Evolutionary conservation across 2,797 vertebrate genomes (phyloP).

Genomic region (Eleutherodactylus coqui): DNA sequence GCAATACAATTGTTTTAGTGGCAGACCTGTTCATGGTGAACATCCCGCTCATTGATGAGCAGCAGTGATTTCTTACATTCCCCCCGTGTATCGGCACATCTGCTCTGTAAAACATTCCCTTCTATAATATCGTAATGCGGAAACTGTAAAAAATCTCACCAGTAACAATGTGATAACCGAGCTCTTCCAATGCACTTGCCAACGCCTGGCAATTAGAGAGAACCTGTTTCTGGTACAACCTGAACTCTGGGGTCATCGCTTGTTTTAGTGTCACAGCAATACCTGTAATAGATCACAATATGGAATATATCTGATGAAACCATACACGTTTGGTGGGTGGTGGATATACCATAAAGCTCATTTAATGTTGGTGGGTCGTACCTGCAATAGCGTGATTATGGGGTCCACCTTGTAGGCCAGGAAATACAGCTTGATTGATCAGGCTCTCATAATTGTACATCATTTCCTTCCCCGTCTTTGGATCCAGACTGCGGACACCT

Average conservation of each 20-base stretch:
- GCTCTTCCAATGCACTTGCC: slow-evolving; percentile 73
- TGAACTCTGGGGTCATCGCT: slow-evolving; percentile 90
- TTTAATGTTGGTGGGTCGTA: slow-evolving; percentile 64
- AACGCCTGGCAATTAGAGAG: slow-evolving; percentile 87
- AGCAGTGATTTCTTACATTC: too few relatives aligned
- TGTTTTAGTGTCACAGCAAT: slow-evolving; percentile 92
- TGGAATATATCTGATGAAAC: not conserved
- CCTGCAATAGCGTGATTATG: slow-evolving; percentile 98
- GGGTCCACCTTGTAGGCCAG: slow-evolving; percentile 96
- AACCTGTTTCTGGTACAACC: slow-evolving; percentile 89
- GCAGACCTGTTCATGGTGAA: too few relatives aligned
- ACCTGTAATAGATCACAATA: slow-evolving; percentile 73
- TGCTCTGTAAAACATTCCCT: too few relatives aligned
- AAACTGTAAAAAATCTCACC: slow-evolving; percentile 73
- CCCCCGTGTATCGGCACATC: too few relatives aligned
- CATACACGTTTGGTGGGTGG: not conserved
- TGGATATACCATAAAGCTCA: too few relatives aligned
- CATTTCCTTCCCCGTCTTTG: slow-evolving; percentile 88
- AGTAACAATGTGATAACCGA: slow-evolving; percentile 91
- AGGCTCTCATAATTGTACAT: slow-evolving; percentile 89
- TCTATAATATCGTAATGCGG: not conserved
- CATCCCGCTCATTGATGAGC: too few relatives aligned
- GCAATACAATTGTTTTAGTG: too few relatives aligned
- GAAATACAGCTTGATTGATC: slow-evolving; percentile 96
- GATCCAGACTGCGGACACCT: slow-evolving; percentile 89